Evolutionary conservation across 2,888 invertebrate species (phyloP), one percentile per base, ranked within the genome.

Genomic region (Drosophila kanekoi): DNA sequence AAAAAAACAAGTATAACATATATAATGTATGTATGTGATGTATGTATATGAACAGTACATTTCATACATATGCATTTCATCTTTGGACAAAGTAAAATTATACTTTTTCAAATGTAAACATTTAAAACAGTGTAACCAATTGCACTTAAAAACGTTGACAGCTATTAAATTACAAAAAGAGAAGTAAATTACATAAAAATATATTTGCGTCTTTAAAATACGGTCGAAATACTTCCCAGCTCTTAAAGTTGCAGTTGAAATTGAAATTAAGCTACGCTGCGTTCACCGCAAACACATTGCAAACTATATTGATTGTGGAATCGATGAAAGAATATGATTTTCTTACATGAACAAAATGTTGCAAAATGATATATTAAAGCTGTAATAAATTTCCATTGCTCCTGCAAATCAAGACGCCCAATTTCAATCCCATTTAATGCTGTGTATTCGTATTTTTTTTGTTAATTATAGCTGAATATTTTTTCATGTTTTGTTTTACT

Each of bases 311-410:
- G 23, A 14, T 47, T 38, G 14, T 23, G 2, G 18, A 10, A 18
- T 35, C 32, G 14, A 38, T 23, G 14, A 9, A 23, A 23, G 16
- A 16, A 28, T 11, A 32, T 8, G 4, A 4, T 10, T 45, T 37
- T 9, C 5, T 13, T 13, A 3, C 8, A 3, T 6, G 9, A 43
- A 18, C 11, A 9, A 14, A 33, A 11, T 20, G 8, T 33, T 4
- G 5, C n/a, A 14, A 20, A 44, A 20, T 16, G 4, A 35, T 23
- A 37, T 33, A 18, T 20, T 10, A 38, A n/a, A 35, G 4, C 6
- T 16, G 13, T 20, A 35, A 47, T 14, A 33, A 40, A 23, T 18
- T 32, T 67, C 41, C 58, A 54, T 54, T 62, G 33, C 57, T 53
- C 40, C 56, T 43, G 13, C 13, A 28, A 35, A 43, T 2, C 11